A percentile compares a stretch with the other conserved stretches of the same genome.
phyloP scores from a whole-genome alignment of 1,140 invertebrate genomes.

The Microplitis mediator region DNA sequence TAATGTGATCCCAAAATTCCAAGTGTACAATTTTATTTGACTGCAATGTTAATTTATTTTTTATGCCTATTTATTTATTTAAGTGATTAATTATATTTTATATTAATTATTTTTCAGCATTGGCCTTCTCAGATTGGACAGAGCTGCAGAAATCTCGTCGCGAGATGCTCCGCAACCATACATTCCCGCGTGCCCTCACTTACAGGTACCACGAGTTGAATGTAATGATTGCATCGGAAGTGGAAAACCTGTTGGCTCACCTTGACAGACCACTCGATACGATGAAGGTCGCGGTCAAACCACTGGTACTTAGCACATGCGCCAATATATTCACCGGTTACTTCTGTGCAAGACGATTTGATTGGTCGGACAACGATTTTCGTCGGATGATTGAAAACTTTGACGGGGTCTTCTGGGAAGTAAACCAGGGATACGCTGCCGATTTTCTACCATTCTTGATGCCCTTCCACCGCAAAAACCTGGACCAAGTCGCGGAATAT shows the following conservation, averaged over 20 bases:
- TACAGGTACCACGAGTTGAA: slow-evolving; percentile 72
- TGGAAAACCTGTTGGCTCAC: slow-evolving; percentile 65
- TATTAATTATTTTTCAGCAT: slow-evolving; percentile 66
- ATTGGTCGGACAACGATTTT: slow-evolving; percentile 71
- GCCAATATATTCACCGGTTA: slow-evolving; percentile 86
- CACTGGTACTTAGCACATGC: slow-evolving; percentile 70
- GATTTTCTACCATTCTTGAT: slow-evolving; percentile 87
- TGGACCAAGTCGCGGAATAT: slow-evolving; percentile 72
- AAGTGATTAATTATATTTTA: slow-evolving; percentile 6
- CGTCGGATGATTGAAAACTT: slow-evolving; percentile 73
- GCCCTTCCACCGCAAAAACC: slow-evolving; percentile 74
- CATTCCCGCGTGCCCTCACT: slow-evolving; percentile 77
- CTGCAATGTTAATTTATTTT: background rate
- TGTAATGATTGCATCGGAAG: slow-evolving; percentile 67
- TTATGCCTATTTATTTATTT: background rate
- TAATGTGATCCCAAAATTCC: background rate
- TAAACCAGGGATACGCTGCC: slow-evolving; percentile 85
- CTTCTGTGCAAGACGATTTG: slow-evolving; percentile 80
- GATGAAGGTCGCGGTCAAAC: slow-evolving; percentile 61
- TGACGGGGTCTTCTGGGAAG: slow-evolving; percentile 87
- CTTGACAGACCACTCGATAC: slow-evolving; percentile 52
- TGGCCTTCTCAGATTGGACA: slow-evolving; percentile 87
- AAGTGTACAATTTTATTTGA: background rate
- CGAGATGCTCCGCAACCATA: slow-evolving; percentile 77
- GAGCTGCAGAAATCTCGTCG: slow-evolving; percentile 78